phyloP scores from a whole-genome alignment of 2,888 invertebrate species.

The Phaedon cochleariae region DNA sequence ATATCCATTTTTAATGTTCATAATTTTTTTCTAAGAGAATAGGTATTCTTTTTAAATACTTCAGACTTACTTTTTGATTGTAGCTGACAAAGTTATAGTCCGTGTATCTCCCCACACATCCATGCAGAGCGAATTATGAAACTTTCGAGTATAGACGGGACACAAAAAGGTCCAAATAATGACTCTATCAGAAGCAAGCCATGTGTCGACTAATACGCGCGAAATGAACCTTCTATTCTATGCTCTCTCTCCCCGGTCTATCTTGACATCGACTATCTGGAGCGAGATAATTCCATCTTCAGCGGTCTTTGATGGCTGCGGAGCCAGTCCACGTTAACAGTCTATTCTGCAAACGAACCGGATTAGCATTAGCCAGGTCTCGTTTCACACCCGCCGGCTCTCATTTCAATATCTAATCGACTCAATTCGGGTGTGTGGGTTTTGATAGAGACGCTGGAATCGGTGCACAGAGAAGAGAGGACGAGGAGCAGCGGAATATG shows the following conservation, averaged over 20 bases:
- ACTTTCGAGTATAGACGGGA: constrained; percentile 19
- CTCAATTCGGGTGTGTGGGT: constrained; percentile 58
- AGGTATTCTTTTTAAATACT: no score
- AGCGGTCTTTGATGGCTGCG: constrained; percentile 52
- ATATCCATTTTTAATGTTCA: no score
- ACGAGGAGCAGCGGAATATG: constrained; percentile 56
- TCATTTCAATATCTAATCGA: constrained; percentile 60
- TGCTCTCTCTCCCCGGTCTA: constrained; percentile 23
- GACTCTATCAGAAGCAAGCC: constrained; percentile 40
- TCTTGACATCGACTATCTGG: constrained; percentile 47
- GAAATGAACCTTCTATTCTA: constrained; percentile 31
- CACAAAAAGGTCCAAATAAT: constrained; percentile 30
- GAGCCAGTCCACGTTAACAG: constrained; percentile 54
- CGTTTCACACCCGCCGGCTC: constrained; percentile 55
- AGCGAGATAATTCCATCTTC: constrained; percentile 52
- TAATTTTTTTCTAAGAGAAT: no score
- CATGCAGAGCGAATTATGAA: no score
- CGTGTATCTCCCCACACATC: no score
- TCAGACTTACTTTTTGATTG: no score
- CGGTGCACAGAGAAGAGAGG: constrained; percentile 51
- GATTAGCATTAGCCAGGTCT: constrained; percentile 57
- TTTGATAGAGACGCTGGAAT: constrained; percentile 52
- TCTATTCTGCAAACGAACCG: constrained; percentile 59
- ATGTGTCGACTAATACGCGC: constrained; percentile 41
- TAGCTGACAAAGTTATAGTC: no score